Percentiles rank a stretch among this genome's conserved stretches.
phyloP scores from a whole-genome alignment of 2,888 invertebrate genomes.

The Rotaria sp. region DNA sequence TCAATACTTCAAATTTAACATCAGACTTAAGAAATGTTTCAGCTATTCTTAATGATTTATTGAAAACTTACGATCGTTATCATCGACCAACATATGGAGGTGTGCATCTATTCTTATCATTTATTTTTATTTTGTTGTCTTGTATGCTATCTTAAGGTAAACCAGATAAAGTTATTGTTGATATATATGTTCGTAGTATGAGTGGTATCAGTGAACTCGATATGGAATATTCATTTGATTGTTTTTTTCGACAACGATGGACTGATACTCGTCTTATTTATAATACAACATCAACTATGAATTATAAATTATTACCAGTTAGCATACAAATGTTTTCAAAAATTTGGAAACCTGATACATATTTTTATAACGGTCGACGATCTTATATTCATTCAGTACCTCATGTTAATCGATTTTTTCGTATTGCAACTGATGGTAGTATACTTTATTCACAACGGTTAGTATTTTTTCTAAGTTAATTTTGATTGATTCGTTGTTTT shows the following conservation, averaged over 20 bases:
- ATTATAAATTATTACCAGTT: slow-evolving; percentile 61
- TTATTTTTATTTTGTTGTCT: background rate
- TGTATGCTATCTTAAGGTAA: background rate
- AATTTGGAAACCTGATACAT: slow-evolving; percentile 93
- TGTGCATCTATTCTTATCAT: background rate
- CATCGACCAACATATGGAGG: slow-evolving; percentile 28
- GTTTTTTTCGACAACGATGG: slow-evolving; percentile 82
- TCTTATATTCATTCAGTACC: slow-evolving; percentile 92
- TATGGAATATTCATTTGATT: slow-evolving; percentile 58
- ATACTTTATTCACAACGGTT: slow-evolving; percentile 88
- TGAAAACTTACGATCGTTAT: slow-evolving; percentile 32
- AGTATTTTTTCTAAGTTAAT: background rate
- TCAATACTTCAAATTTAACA: background rate
- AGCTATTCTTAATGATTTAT: slow-evolving; percentile 18
- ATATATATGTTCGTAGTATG: slow-evolving; percentile 40
- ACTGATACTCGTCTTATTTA: slow-evolving; percentile 71
- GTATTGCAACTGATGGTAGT: slow-evolving; percentile 80
- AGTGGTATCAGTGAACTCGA: slow-evolving; percentile 36
- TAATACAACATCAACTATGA: slow-evolving; percentile 45
- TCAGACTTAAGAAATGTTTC: slow-evolving; percentile 23
- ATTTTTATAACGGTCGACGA: slow-evolving; percentile 57
- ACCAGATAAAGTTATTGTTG: slow-evolving; percentile 32
- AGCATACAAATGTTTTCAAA: slow-evolving; percentile 76
- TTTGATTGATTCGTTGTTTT: background rate
- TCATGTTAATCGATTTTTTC: slow-evolving; percentile 80